Base-by-base conservation (phyloP, 2,113 vertebrate species). In the Menidia beryllina region DNA sequence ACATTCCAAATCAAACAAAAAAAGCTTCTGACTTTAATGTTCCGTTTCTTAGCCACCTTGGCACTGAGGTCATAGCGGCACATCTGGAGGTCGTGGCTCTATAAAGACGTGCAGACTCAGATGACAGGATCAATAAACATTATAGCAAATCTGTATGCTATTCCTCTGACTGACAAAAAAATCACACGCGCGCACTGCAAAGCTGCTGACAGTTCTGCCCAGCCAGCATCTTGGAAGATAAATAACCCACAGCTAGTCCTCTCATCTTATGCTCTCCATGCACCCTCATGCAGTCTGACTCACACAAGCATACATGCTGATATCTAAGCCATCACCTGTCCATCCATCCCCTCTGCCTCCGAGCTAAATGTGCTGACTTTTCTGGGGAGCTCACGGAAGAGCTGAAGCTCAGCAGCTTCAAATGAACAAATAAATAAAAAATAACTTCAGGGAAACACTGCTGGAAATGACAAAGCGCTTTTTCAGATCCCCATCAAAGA, bases 201-300 rank as follows among this genome's bases (percentile, higher is more conserved):
- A 34, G 56, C 55, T 23, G 45, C 58, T 69, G 79, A 85, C 77
- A 86, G 74, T 45, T 74, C 60, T 72, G 77, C 62, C 43, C 43
- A 57, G 72, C 48, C 75, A 79, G 61, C 63, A 83, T 69, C 60
- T 58, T 71, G 60, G 59, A 80, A 80, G 70, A 87, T 82, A 86
- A 77, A 85, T 80, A 84, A 77, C 78, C 73, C 57, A 50, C 67
- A 89, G 84, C 66, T 19, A 65, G 54, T 60, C 72, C 51, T 79
- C 75, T 79, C 75, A 79, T 83, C 82, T 69, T 57, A 1, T 27
- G 34, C 71, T 73, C 63, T 51, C 53, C 17, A 3, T 66, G 21
- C 61, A 56, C 56, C 67, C 77, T 53, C 20, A 2, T 60, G 65
- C 47, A 63, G 21, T 14, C 6, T 62, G 1, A 52, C 72, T 27